These are phyloP conservation scores for Metaphire vulgaris DNA, from an alignment of 1,140 invertebrate species.

Conservation along the genomic window DNA sequence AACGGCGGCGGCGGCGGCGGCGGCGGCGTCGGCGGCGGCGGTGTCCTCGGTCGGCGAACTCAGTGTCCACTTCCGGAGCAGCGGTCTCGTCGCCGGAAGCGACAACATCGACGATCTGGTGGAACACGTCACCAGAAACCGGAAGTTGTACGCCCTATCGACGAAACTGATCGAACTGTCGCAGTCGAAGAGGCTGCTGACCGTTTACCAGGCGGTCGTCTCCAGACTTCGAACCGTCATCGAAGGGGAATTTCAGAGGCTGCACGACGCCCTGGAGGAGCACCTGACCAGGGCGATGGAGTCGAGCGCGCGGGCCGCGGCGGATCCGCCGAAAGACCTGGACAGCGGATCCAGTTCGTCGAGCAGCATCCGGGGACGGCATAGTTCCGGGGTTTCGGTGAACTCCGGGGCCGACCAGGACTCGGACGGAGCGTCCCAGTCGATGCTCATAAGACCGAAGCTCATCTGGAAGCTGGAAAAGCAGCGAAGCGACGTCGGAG, in stretches of 20 bases:
- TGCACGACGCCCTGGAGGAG: background rate
- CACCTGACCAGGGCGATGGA: background rate
- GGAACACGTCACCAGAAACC: background rate
- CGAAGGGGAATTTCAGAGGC: constrained; percentile 3
- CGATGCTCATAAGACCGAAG: constrained; percentile 13
- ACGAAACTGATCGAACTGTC: constrained; percentile 17
- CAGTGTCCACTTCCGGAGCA: too few species aligned
- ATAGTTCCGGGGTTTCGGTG: background rate
- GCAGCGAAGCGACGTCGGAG: constrained; percentile 12
- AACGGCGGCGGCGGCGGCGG: background rate
- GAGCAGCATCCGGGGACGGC: background rate
- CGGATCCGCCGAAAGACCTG: background rate
- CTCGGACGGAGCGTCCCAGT: background rate
- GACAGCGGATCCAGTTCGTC: background rate
- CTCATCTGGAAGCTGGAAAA: constrained; percentile 26
- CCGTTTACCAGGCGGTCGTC: constrained; percentile 11
- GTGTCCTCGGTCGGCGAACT: too few species aligned
- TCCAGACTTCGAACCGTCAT: constrained; percentile 8
- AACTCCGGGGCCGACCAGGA: background rate
- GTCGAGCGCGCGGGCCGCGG: background rate
- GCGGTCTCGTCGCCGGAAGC: background rate
- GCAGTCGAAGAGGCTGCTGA: constrained; percentile 15
- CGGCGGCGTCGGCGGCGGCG: too few species aligned
- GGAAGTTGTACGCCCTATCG: constrained; percentile 18
- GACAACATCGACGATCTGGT: background rate